phyloP scores from a whole-genome alignment of 1,140 invertebrate species.

The Drosophila equinoxialis region DNA sequence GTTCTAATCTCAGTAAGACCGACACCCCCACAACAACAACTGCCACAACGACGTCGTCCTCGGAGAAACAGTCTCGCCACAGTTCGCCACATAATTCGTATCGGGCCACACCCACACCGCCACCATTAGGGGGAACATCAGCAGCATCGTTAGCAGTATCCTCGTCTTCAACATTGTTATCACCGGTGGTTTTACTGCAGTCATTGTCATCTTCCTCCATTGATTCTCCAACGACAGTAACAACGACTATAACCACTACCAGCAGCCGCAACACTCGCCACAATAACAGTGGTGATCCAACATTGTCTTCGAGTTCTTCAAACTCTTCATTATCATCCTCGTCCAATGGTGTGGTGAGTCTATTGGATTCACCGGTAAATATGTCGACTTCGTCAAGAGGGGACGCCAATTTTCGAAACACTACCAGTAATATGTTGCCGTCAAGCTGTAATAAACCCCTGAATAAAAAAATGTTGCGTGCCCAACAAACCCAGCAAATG shows the following conservation, averaged over 20 bases:
- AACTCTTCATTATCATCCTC: constrained; percentile 62
- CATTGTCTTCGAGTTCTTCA: constrained; percentile 60
- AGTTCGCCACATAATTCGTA: constrained; percentile 52
- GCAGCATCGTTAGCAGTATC: constrained; percentile 22
- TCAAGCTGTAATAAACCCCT: constrained; percentile 57
- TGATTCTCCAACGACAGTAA: constrained; percentile 43
- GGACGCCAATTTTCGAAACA: background rate
- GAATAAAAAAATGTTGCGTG: constrained; percentile 81
- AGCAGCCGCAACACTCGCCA: constrained; percentile 45
- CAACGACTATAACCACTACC: constrained; percentile 8
- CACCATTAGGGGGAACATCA: constrained; percentile 29
- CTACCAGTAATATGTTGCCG: constrained; percentile 29
- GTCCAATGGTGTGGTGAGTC: constrained; percentile 45
- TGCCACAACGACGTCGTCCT: constrained; percentile 25
- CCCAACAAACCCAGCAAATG: constrained; percentile 69
- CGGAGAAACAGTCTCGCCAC: constrained; percentile 63
- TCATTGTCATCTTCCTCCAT: constrained; percentile 62
- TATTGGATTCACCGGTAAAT: constrained; percentile 67
- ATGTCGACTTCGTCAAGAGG: constrained; percentile 51
- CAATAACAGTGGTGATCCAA: constrained; percentile 49
- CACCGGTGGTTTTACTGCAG: constrained; percentile 71
- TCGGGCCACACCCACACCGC: constrained; percentile 62
- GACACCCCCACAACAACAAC: constrained; percentile 24
- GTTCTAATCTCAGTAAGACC: constrained; percentile 43
- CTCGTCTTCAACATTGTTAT: constrained; percentile 37